These are phyloP conservation scores for Benthochromis sp. DNA, from an alignment of 2,113 vertebrate species.

Conservation along the genomic window DNA sequence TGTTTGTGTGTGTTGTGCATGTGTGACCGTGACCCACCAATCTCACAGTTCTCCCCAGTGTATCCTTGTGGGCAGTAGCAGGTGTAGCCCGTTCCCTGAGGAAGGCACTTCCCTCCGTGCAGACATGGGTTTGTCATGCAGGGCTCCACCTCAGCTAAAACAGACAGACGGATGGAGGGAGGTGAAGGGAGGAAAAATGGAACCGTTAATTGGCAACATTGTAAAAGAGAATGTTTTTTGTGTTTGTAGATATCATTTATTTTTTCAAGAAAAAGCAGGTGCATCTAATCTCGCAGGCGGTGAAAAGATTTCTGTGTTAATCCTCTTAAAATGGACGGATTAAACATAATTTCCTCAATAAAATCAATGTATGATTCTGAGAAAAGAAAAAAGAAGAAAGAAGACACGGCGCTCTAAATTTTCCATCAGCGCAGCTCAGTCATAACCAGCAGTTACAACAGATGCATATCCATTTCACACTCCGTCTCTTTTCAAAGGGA, in stretches of 20 bases:
- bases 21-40: constrained; percentile 74
- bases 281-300: background rate
- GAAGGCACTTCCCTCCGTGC: constrained; percentile 82
- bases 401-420: background rate
- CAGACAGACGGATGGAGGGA: background rate
- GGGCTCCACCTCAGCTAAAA: constrained; percentile 65
- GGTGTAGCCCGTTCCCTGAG: constrained; percentile 77
- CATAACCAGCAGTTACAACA: background rate
- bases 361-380: background rate
- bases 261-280: background rate
- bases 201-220: background rate
- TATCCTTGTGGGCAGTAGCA: constrained; percentile 87
- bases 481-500: constrained; percentile 42
- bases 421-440: background rate
- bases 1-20: background rate
- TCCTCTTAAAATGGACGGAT: background rate
- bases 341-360: background rate
- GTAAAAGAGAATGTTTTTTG: background rate
- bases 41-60: constrained; percentile 92
- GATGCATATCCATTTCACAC: constrained; percentile 48
- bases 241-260: background rate
- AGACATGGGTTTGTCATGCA: constrained; percentile 86
- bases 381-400: background rate
- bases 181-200: background rate
- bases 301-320: background rate